phyloP scores from a whole-genome alignment of 2,113 vertebrate species.

The Periophthalmus modestus region DNA sequence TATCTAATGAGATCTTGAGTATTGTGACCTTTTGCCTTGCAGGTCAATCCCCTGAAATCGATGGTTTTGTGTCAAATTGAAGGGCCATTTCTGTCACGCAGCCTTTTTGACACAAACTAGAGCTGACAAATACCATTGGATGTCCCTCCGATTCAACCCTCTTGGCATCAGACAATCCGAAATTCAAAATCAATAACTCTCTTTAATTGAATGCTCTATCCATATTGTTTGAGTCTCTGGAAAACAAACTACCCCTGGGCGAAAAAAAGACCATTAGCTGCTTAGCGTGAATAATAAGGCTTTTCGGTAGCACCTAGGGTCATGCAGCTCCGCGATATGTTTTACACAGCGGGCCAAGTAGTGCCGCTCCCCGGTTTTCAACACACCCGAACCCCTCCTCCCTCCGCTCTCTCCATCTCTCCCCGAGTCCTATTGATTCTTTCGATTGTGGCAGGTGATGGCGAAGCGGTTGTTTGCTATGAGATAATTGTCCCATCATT shows the following conservation, averaged over 20 bases:
- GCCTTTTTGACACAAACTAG: neutral
- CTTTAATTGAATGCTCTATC: slow-evolving; percentile 1
- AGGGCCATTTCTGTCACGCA: neutral
- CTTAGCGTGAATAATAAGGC: neutral
- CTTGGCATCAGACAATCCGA: neutral
- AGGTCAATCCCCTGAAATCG: neutral
- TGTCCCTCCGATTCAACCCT: neutral
- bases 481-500: slow-evolving; percentile 75
- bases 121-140: neutral
- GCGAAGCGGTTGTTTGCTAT: slow-evolving; percentile 64
- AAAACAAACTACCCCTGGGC: neutral
- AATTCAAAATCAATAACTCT: slow-evolving; percentile 8
- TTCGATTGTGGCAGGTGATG: slow-evolving; percentile 64
- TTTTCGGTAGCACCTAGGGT: slow-evolving; percentile 1
- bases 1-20: neutral
- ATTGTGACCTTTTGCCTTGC: neutral
- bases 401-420: slow-evolving; percentile 20
- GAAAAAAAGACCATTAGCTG: neutral
- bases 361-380: neutral
- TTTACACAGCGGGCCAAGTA: slow-evolving; percentile 8
- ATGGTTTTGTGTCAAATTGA: neutral
- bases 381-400: neutral
- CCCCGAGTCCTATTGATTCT: slow-evolving; percentile 65
- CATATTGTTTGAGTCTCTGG: neutral
- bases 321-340: neutral